A percentile compares a stretch with the other conserved stretches of the same genome.
Evolutionary conservation across 2,113 vertebrate species (phyloP).

Genomic region (Calcarius ornatus): DNA sequence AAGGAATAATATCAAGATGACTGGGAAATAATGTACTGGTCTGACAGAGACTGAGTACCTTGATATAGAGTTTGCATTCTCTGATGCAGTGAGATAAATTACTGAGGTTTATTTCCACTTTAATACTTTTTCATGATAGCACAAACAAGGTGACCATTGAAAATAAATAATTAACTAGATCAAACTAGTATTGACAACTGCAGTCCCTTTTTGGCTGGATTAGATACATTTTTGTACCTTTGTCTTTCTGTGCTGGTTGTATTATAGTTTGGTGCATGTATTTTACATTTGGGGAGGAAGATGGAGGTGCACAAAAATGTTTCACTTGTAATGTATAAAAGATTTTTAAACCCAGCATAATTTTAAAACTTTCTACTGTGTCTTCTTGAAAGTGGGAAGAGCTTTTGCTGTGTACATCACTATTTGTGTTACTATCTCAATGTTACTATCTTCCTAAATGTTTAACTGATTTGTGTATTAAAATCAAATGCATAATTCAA

Average conservation of each 20-base stretch:
- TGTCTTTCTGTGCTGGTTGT: neutral
- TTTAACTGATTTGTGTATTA: neutral
- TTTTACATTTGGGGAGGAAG: neutral
- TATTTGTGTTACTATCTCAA: neutral
- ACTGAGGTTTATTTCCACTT: neutral
- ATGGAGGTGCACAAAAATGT: neutral
- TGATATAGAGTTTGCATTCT: neutral
- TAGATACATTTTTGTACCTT: neutral
- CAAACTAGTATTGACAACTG: neutral
- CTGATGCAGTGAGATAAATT: constrained; percentile 1
- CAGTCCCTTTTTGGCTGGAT: neutral
- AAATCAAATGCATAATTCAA: neutral
- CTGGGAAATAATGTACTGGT: neutral
- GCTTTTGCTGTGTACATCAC: neutral
- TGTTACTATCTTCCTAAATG: neutral
- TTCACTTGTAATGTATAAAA: neutral
- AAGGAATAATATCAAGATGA: neutral
- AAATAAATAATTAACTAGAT: neutral
- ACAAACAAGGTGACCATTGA: neutral
- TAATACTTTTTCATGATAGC: neutral
- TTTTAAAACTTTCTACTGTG: neutral
- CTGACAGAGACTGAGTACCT: constrained; percentile 13
- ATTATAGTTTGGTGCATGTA: neutral
- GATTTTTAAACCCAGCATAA: neutral
- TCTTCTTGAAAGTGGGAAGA: neutral